These are phyloP conservation scores for Psilopsiagon aurifrons DNA, from an alignment of 2,113 vertebrate species.

Conservation along the genomic window DNA sequence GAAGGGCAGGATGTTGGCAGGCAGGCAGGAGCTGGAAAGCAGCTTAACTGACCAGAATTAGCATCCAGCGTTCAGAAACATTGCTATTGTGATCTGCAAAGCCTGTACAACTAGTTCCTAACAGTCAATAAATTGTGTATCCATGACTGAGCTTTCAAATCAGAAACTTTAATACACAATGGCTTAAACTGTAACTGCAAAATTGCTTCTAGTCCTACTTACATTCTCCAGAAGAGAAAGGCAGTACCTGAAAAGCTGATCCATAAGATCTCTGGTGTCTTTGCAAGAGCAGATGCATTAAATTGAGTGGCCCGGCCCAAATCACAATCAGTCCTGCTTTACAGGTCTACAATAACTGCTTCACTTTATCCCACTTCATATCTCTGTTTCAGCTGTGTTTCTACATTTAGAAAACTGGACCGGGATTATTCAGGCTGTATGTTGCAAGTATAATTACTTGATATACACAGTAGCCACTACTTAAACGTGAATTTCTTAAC, in stretches of 20 bases:
- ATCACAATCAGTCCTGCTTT: not conserved
- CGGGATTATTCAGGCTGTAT: not conserved
- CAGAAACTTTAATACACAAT: not conserved
- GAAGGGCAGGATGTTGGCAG: not conserved
- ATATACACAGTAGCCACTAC: slow-evolving; percentile 21
- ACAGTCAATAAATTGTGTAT: not conserved
- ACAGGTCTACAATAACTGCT: not conserved
- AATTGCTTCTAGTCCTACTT: not conserved
- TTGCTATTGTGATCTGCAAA: fast-evolving
- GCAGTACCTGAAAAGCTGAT: not conserved
- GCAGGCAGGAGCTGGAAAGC: not conserved
- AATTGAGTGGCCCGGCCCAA: not conserved
- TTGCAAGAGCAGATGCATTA: not conserved
- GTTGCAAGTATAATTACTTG: not conserved
- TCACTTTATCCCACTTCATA: not conserved
- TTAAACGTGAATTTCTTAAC: slow-evolving; percentile 11
- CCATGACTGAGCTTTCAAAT: not conserved
- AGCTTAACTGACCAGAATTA: not conserved
- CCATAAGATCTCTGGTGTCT: not conserved
- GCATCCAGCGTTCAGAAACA: not conserved
- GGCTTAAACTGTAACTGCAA: not conserved
- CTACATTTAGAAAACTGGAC: not conserved
- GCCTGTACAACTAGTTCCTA: not conserved
- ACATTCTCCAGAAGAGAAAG: not conserved
- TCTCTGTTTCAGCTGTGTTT: not conserved